phyloP scores from a whole-genome alignment of 2,113 vertebrate species.

The Dipodomys merriami region DNA sequence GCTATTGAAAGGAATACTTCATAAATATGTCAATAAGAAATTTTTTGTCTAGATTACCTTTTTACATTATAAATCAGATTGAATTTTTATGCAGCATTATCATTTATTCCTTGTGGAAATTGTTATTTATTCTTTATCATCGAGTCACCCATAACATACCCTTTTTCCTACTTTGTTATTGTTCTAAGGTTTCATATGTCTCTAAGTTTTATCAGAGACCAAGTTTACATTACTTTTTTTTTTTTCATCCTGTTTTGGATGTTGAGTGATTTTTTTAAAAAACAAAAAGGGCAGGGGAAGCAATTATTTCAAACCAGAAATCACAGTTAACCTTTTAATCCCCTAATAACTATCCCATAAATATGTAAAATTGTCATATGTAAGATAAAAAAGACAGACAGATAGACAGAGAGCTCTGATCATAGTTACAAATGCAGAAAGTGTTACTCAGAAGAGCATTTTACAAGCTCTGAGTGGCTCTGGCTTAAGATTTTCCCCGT shows the following conservation, averaged over 20 bases:
- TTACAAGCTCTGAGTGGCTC: not conserved
- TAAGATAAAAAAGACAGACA: not conserved
- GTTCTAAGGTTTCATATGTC: not conserved
- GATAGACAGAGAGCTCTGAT: not conserved
- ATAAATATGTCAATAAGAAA: not conserved
- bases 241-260: not conserved
- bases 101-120: not conserved
- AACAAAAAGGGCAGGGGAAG: not conserved
- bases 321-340: not conserved
- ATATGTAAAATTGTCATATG: not conserved
- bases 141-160: not conserved
- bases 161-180: not conserved
- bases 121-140: not conserved
- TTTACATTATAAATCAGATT: slow-evolving; percentile 16
- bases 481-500: not conserved
- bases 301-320: slow-evolving; percentile 22
- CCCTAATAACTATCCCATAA: not conserved
- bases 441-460: not conserved
- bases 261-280: slow-evolving; percentile 40
- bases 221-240: not conserved
- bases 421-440: not conserved
- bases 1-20: not conserved
- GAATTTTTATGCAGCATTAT: slow-evolving; percentile 11
- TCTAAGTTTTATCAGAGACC: not conserved
- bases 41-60: not conserved